Percentiles rank a stretch among this genome's conserved stretches.
These are phyloP conservation scores for Melanotaenia duboulayi DNA, from an alignment of 2,113 vertebrate species.

Conservation along the genomic window DNA sequence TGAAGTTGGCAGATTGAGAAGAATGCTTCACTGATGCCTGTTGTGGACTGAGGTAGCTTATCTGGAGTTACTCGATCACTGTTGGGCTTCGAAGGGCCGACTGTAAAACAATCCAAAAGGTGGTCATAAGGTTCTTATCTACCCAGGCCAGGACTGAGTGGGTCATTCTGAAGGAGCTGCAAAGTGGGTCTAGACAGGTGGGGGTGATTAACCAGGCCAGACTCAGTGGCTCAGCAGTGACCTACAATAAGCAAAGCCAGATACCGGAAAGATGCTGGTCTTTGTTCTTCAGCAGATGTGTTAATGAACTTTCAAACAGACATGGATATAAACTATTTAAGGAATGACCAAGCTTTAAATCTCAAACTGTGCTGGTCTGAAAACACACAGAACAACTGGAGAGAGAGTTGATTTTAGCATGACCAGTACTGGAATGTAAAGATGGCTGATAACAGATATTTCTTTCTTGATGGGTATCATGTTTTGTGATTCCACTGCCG, in stretches of 20 bases:
- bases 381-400: constrained; percentile 19
- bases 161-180: constrained; percentile 49
- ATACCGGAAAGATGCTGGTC: constrained; percentile 29
- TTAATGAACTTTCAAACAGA: not conserved
- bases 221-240: constrained; percentile 32
- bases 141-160: constrained; percentile 34
- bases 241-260: constrained; percentile 41
- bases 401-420: not conserved
- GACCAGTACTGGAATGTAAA: constrained; percentile 48
- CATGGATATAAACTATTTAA: not conserved
- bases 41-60: constrained; percentile 64
- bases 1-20: constrained; percentile 61
- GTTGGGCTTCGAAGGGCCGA: constrained; percentile 33
- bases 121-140: constrained; percentile 54
- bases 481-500: constrained; percentile 55
- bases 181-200: constrained; percentile 65
- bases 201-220: constrained; percentile 54
- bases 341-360: not conserved
- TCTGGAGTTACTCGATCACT: constrained; percentile 61
- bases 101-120: constrained; percentile 48
- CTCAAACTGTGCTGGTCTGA: not conserved
- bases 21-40: constrained; percentile 55
- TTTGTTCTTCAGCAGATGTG: constrained; percentile 16
- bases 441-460: constrained; percentile 46
- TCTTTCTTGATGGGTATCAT: constrained; percentile 50